Conservation (phyloP, 23 tunicate genomes). For the Trididemnum miniatum region DNA sequence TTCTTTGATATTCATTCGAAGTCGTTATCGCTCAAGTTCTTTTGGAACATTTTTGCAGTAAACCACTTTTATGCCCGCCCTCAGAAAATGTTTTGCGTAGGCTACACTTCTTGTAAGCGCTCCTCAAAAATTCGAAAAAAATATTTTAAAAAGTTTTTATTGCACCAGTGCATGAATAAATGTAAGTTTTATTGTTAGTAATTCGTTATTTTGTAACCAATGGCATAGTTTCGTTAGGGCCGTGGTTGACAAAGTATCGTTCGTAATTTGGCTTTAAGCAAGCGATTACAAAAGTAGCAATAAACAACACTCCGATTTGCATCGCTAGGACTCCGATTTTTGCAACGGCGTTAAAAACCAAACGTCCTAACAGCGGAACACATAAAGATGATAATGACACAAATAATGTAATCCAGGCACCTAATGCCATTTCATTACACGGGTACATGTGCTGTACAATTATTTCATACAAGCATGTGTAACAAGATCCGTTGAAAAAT, state of each 20-base stretch:
- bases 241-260: constrained; percentile 27
- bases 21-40: no score
- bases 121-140: no score
- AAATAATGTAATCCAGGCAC: constrained; percentile 66
- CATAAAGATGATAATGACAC: constrained; percentile 23
- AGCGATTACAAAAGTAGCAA: constrained; percentile 20
- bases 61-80: no score
- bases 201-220: not conserved
- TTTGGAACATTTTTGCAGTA: no score
- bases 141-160: no score
- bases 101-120: no score
- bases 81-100: no score
- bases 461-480: constrained; percentile 68
- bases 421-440: constrained; percentile 53
- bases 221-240: constrained; percentile 1
- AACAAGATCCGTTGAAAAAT: constrained; percentile 72
- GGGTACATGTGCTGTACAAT: constrained; percentile 73
- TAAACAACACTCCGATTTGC: constrained; percentile 23
- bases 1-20: no score
- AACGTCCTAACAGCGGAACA: constrained; percentile 46
- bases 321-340: constrained; percentile 21
- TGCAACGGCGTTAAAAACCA: constrained; percentile 28
- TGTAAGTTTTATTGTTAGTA: no score
- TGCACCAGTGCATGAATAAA: no score
- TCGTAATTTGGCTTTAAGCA: constrained; percentile 43